phyloP scores from a whole-genome alignment of 2,888 invertebrate genomes.

The Lithophane leautieri region DNA sequence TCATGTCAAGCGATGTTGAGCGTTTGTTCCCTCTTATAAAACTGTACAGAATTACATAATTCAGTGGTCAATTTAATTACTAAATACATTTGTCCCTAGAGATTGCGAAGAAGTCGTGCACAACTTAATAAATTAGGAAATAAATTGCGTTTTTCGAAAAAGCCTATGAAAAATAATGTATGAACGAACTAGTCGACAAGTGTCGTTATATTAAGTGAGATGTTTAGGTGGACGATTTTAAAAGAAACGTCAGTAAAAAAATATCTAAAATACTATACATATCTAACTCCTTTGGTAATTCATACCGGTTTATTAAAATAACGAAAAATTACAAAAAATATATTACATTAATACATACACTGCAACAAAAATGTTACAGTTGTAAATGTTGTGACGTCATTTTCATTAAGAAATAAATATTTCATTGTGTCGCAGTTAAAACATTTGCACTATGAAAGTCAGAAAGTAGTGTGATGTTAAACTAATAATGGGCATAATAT shows the following conservation, averaged over 20 bases:
- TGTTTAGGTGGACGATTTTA: conserved; percentile 56
- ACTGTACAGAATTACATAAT: conserved; percentile 74
- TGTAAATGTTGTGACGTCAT: conserved; percentile 76
- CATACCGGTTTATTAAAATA: conserved; percentile 87
- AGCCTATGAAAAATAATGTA: conserved; percentile 76
- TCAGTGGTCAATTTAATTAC: conserved; percentile 75
- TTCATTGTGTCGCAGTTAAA: conserved; percentile 43
- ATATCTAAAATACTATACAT: conserved; percentile 86
- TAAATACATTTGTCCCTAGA: conserved; percentile 79
- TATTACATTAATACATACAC: conserved; percentile 78
- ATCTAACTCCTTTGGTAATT: conserved; percentile 89
- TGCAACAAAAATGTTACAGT: conserved; percentile 77
- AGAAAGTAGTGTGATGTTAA: conserved; percentile 29
- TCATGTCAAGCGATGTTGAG: conserved; percentile 69
- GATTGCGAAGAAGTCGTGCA: conserved; percentile 68
- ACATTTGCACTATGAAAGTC: conserved; percentile 28
- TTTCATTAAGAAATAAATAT: conserved; percentile 47
- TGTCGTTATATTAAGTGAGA: conserved; percentile 58
- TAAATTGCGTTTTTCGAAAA: conserved; percentile 70
- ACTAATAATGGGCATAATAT: conserved; percentile 10
- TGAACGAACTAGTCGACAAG: conserved; percentile 48
- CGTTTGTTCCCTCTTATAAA: conserved; percentile 83
- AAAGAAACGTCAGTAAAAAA: conserved; percentile 72
- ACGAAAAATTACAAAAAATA: conserved; percentile 79
- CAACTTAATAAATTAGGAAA: conserved; percentile 69